Base-by-base conservation (phyloP, 2,888 invertebrate genomes). In the Thymelicus acteon region DNA sequence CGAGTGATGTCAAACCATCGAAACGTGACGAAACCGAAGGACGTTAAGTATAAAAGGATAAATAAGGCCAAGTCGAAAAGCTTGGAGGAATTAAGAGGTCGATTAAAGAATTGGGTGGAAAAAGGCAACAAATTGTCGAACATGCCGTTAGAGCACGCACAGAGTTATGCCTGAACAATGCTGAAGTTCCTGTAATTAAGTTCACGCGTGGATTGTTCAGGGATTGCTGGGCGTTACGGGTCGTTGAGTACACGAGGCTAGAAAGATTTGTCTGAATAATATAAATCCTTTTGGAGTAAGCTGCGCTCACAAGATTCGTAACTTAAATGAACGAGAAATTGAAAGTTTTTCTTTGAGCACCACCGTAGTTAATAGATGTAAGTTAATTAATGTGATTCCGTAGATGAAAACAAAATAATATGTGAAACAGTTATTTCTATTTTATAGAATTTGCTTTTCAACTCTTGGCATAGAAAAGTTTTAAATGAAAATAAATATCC, bases 11-110 rank as follows among this genome's bases (percentile, higher is more conserved):
- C 97, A 60, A 98, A 97, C 89, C 98, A 98, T 87, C 95, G 97
- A 75, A 97, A 97, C 66, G 98, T 98, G 65, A 97, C 97, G 6
- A 98, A 98, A 86, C 97, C 97, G 75, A 97, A 97, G 91, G 98
- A 98, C 85, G 97, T 98, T 47, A 98, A 98, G 89, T 98, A 97
- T 91, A 97, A 97, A 86, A 95, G 97, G 82, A 98, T 97, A 86
- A 98, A 97, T 85, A 97, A 98, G 86, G 97, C 97, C 6, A 98
- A 98, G 85, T 97, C 97, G 73, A 97, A 97, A 90, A 97, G 97
- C 80, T 91, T 98, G 76, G 98, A 98, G 80, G 98, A 98, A 82
- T 84, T 98, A 71, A 91, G 97, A 4, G 98, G 97, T 0, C 94
- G 97, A 75, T 94, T 97, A 84, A 97, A 97, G 94, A 97, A 97